Conservation (phyloP, 1,140 invertebrate genomes). For the Meloidogyne chitwoodi region DNA sequence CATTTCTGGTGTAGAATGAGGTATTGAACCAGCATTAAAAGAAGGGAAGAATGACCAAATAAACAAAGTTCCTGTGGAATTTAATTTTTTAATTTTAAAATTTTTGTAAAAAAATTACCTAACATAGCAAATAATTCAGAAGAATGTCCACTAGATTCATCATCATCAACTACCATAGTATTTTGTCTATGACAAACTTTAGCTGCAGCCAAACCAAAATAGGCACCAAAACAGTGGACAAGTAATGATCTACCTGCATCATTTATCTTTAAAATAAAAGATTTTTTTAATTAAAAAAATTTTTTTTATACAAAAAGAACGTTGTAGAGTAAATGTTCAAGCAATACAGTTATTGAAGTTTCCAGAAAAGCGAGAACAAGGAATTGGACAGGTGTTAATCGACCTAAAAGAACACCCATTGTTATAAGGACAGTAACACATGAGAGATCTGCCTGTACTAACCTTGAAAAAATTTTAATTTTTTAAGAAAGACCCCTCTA, state of each 20-base stretch:
- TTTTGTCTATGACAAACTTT: slow-evolving; percentile 39
- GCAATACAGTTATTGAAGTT: slow-evolving; percentile 60
- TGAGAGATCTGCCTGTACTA: slow-evolving; percentile 64
- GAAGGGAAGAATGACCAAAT: slow-evolving; percentile 64
- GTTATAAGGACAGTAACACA: slow-evolving; percentile 64
- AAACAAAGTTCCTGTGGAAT: slow-evolving; percentile 61
- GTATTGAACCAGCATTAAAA: slow-evolving; percentile 61
- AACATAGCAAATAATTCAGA: slow-evolving; percentile 54
- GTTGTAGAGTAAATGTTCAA: slow-evolving; percentile 62
- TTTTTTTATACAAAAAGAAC: slow-evolving; percentile 34
- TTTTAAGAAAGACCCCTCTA: not conserved
- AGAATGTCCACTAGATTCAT: slow-evolving; percentile 43
- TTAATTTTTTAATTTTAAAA: not conserved
- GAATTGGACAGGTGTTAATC: slow-evolving; percentile 61
- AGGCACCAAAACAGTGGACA: slow-evolving; percentile 89
- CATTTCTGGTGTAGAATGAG: slow-evolving; percentile 46
- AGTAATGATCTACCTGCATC: slow-evolving; percentile 80
- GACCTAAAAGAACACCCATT: slow-evolving; percentile 65
- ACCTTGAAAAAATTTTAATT: slow-evolving; percentile 16
- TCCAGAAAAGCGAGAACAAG: slow-evolving; percentile 64
- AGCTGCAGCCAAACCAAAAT: slow-evolving; percentile 69
- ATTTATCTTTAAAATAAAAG: slow-evolving; percentile 61
- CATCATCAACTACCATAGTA: slow-evolving; percentile 46
- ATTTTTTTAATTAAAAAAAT: not conserved
- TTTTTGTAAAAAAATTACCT: slow-evolving; percentile 36